Evolutionary conservation across 2,797 vertebrate species (phyloP), one percentile per base, ranked within the genome.

Genomic region (Coluber constrictor): DNA sequence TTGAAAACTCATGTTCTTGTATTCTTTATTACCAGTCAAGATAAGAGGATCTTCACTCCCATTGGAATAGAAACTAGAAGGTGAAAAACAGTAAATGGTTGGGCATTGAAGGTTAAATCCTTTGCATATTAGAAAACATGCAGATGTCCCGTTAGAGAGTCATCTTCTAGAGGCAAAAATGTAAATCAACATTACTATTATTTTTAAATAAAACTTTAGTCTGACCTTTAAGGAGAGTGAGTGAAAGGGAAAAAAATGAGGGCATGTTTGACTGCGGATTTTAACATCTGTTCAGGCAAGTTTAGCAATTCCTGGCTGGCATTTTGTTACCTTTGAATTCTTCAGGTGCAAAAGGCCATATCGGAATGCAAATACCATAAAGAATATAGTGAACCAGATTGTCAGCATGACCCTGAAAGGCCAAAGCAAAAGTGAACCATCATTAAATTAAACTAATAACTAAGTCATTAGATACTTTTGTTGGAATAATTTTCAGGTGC

Each of bases 331-430:
- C 60, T 94, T 93, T 29, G 25, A 91, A 88, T 91, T 89, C 86
- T 90, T 79, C 57, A 70, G 93, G 32, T 92, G 90, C 91, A 20
- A 94, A 96, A 95, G 63, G 90, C 32, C 86, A 93, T 57, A 88
- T 92, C 90, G 59, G 70, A 47, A 90, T 63, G 89, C 32, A 89
- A 47, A 86, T 86, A 66, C 20, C 37, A 37, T 74, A 86, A 90
- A 74, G 4, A 66, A 4, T 32, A 25, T 89, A 91, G 88, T 23
- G 47, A 86, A 79, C n/a, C 90, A 86, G 92, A 43, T 91, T 57
- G 37, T 0, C 29, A 37, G 43, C 87, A 32, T 88, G 61, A 89
- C 32, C 29, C 29, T 90, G 63, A 93, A 94, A 93, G 9, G 11
- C 5, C 79, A 90, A 92, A 79, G 12, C n/a, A 89, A 63, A 57